A percentile compares a stretch with the other conserved stretches of the same genome.
Conservation (phyloP, 2,113 vertebrate genomes). For the Equus quagga region DNA sequence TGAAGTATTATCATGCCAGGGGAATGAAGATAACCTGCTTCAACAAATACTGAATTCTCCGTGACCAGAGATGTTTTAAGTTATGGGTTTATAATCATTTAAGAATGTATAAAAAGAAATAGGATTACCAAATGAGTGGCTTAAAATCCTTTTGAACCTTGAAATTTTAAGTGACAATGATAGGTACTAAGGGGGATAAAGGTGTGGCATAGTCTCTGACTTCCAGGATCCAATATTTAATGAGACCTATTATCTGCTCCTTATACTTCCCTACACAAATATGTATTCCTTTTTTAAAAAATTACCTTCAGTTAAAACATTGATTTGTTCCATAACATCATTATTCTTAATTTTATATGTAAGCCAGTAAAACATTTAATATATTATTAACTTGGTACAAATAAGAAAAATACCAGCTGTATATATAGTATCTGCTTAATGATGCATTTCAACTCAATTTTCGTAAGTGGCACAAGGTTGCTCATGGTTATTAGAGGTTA, state of each 20-base stretch:
- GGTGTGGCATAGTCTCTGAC: neutral
- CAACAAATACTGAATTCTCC: neutral
- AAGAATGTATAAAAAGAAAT: neutral
- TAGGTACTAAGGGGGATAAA: neutral
- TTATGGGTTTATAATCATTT: neutral
- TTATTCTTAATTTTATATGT: conserved; percentile 21
- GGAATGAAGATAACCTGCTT: neutral
- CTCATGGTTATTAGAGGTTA: neutral
- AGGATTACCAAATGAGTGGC: neutral
- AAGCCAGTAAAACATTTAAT: neutral
- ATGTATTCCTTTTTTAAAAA: neutral
- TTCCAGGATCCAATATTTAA: neutral
- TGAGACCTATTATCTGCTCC: neutral
- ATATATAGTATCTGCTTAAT: neutral
- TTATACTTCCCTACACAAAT: neutral
- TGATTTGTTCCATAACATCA: neutral
- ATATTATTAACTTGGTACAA: neutral
- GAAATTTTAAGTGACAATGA: neutral
- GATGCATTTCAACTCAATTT: conserved; percentile 14
- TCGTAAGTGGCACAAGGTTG: neutral
- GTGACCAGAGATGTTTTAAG: neutral
- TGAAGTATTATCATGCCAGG: neutral
- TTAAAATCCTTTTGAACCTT: neutral
- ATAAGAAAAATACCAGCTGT: neutral
- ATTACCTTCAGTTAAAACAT: neutral